These are phyloP conservation scores for Steinernema feltiae DNA, from an alignment of 1,140 invertebrate genomes.

Conservation along the genomic window DNA sequence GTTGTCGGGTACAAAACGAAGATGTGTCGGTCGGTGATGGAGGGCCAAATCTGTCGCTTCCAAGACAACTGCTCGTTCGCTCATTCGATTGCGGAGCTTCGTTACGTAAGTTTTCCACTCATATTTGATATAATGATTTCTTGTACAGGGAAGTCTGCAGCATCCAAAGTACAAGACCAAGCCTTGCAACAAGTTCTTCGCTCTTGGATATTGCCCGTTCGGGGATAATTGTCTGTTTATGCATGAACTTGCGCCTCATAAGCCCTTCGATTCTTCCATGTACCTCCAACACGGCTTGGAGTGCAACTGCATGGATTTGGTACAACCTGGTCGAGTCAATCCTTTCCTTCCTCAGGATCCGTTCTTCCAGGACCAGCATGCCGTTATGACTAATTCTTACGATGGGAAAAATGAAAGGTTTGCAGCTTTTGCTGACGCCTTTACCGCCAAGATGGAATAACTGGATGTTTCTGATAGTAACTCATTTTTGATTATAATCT, in stretches of 20 bases:
- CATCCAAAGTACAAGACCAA: background rate
- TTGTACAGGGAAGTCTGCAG: background rate
- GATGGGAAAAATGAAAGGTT: too few species aligned
- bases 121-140: conserved; percentile 7
- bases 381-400: too few species aligned
- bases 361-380: too few species aligned
- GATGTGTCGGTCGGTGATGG: conserved; percentile 17
- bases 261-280: too few species aligned
- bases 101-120: conserved; percentile 9
- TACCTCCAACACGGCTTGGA: too few species aligned
- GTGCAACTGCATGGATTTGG: too few species aligned
- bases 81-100: conserved; percentile 17
- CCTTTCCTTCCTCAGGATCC: too few species aligned
- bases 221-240: conserved; percentile 19
- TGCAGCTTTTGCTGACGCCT: too few species aligned
- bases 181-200: conserved; percentile 16
- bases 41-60: conserved; percentile 11
- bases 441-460: too few species aligned
- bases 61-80: conserved; percentile 18
- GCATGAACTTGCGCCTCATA: background rate
- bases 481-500: too few species aligned
- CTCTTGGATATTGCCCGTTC: conserved; percentile 16
- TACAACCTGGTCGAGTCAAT: too few species aligned
- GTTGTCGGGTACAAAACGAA: conserved; percentile 14
- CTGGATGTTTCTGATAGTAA: too few species aligned